Evolutionary conservation across 1,140 invertebrate species (phyloP).

Genomic region (Pogonomyrmex barbatus): DNA sequence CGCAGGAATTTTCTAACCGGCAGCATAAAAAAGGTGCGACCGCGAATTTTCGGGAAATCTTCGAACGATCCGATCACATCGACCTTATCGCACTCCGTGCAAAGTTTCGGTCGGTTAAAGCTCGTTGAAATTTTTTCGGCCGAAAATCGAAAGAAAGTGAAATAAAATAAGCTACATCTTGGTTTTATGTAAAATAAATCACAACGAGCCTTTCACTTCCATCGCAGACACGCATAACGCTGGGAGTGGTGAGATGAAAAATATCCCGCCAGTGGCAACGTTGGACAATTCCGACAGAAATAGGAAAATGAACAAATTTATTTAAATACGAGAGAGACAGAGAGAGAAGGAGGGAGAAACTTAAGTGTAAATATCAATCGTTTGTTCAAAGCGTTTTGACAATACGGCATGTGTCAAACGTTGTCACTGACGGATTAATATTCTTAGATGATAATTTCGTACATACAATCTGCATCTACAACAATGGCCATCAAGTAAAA

Average conservation of each 20-base stretch:
- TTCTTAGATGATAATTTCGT: constrained; percentile 25
- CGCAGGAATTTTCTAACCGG: constrained; percentile 8
- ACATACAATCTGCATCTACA: constrained; percentile 40
- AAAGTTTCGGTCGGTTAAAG: constrained; percentile 4
- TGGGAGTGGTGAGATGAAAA: not conserved
- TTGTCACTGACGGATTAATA: constrained; percentile 51
- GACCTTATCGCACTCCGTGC: constrained; percentile 13
- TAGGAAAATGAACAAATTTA: not conserved
- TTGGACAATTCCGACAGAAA: not conserved
- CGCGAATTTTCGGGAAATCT: constrained; percentile 30
- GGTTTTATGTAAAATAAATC: not conserved
- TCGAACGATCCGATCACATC: not conserved
- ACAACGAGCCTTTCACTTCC: not conserved
- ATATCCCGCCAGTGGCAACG: constrained; percentile 8
- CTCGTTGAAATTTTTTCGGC: not conserved
- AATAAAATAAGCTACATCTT: not conserved
- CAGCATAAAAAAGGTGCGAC: constrained; percentile 41
- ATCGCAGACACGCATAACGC: constrained; percentile 4
- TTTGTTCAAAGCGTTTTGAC: not conserved
- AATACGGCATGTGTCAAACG: not conserved
- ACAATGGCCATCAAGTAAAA: constrained; percentile 5
- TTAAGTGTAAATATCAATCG: not conserved
- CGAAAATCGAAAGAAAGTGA: not conserved
- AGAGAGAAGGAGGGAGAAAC: not conserved
- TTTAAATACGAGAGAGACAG: not conserved